These are phyloP conservation scores for Troides helena DNA, from an alignment of 2,888 invertebrate species.

Conservation along the genomic window DNA sequence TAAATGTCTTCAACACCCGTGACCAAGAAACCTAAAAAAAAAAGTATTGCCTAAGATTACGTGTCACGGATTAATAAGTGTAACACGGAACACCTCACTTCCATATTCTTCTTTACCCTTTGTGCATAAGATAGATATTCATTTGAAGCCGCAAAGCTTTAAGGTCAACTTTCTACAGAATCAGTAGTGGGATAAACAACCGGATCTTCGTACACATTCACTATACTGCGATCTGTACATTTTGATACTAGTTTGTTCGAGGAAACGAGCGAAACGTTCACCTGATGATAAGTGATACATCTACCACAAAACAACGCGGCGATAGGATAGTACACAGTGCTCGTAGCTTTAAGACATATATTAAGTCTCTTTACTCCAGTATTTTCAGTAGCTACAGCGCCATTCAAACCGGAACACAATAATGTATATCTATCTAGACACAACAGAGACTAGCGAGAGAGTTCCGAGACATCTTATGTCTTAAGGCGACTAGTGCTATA, in stretches of 20 bases:
- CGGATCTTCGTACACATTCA: constrained; percentile 42
- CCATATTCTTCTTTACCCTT: constrained; percentile 21
- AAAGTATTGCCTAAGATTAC: constrained; percentile 52
- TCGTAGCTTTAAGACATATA: too few relatives aligned
- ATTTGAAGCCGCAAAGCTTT: constrained; percentile 7
- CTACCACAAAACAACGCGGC: too few relatives aligned
- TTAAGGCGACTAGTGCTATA: too few relatives aligned
- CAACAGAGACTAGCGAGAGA: too few relatives aligned
- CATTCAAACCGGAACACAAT: too few relatives aligned
- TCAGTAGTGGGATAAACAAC: constrained; percentile 39
- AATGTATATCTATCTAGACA: too few relatives aligned
- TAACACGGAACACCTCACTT: background rate
- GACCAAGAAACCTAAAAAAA: constrained; percentile 64
- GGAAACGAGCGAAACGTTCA: too few relatives aligned
- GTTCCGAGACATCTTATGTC: too few relatives aligned
- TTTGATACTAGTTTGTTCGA: constrained; percentile 33
- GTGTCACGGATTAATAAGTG: constrained; percentile 42
- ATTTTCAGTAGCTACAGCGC: too few relatives aligned
- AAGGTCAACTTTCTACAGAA: constrained; percentile 44
- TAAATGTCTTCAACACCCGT: constrained; percentile 46
- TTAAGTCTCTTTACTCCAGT: too few relatives aligned
- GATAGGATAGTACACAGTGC: too few relatives aligned
- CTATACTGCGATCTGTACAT: constrained; percentile 31
- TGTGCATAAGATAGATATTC: constrained; percentile 11
- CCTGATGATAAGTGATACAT: too few relatives aligned